Conservation (phyloP, 1,140 invertebrate genomes). For the Macrostomum lignano region DNA sequence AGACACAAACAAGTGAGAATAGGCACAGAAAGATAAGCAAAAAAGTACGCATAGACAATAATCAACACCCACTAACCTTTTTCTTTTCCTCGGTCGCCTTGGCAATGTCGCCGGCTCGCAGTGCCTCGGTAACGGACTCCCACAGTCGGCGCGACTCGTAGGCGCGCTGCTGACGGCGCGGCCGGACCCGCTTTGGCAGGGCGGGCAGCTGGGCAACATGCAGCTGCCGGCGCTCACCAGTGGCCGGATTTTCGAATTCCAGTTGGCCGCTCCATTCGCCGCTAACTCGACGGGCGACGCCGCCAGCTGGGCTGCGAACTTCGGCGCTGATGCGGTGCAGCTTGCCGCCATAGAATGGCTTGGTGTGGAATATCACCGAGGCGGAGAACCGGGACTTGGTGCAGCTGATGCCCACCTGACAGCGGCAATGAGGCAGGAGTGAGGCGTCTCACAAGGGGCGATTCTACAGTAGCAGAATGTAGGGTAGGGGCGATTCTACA, state of each 20-base stretch:
- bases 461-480: no score
- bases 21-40: no score
- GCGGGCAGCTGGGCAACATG: no score
- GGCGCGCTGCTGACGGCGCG: conserved; percentile 15
- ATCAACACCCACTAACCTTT: no score
- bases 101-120: conserved; percentile 15
- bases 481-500: no score
- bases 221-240: conserved; percentile 68
- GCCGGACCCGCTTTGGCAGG: conserved; percentile 30
- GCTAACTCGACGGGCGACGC: conserved; percentile 18
- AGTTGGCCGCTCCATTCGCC: conserved; percentile 24
- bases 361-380: conserved; percentile 66
- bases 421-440: no score
- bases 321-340: conserved; percentile 60
- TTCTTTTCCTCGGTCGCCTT: conserved; percentile 22
- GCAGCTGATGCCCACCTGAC: conserved; percentile 53
- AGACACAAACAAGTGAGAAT: no score
- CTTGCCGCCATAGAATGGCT: conserved; percentile 87
- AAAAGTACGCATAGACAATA: no score
- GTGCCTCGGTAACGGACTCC: conserved; percentile 20
- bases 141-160: conserved; percentile 22
- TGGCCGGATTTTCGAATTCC: conserved; percentile 42
- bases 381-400: conserved; percentile 59
- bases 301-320: conserved; percentile 32
- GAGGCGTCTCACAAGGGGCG: no score